phyloP scores from a whole-genome alignment of 1,140 invertebrate species.

The Solenopsis invicta region DNA sequence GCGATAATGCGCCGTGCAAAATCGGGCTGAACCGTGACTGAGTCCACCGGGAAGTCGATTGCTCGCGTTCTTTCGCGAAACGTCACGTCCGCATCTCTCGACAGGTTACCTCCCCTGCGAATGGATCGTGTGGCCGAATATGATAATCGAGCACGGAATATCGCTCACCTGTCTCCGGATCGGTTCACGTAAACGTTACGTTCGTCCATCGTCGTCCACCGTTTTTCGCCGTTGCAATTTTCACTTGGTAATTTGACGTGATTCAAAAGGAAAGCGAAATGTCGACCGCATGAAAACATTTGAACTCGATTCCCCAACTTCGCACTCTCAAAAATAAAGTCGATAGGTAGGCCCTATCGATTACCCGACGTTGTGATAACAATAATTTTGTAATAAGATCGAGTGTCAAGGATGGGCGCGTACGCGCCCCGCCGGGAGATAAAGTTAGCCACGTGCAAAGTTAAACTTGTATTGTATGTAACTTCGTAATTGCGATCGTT shows the following conservation, averaged over 20 bases:
- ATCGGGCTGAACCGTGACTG: background rate
- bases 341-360: constrained; percentile 22
- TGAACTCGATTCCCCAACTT: constrained; percentile 64
- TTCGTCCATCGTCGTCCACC: constrained; percentile 32
- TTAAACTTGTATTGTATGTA: background rate
- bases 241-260: constrained; percentile 77
- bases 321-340: background rate
- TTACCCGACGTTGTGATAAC: background rate
- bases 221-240: constrained; percentile 21
- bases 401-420: background rate
- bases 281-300: constrained; percentile 67
- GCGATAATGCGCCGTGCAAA: constrained; percentile 12
- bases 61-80: background rate
- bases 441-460: background rate
- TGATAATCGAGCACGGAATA: background rate
- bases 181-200: constrained; percentile 53
- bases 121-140: background rate
- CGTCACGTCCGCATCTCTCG: background rate
- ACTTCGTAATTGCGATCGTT: constrained; percentile 7
- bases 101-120: background rate
- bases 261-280: constrained; percentile 66
- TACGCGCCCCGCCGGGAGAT: background rate
- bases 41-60: background rate
- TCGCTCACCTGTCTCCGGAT: constrained; percentile 56
- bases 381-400: background rate